Conservation (phyloP, 2,888 invertebrate genomes). For the Aplocera efformata region DNA sequence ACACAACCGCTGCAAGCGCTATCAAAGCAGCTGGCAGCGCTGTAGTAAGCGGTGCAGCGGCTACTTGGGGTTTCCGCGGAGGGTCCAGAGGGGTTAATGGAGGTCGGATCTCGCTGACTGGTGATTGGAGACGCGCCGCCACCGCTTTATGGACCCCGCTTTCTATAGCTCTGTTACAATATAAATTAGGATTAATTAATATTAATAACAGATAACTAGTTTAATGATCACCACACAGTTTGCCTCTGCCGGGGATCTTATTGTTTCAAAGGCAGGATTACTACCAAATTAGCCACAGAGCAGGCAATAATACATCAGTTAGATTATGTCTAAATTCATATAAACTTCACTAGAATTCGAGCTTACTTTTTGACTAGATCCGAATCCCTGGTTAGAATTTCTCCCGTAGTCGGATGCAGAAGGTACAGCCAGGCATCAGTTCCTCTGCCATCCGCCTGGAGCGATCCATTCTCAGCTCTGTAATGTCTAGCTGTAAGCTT, state of each 20-base stretch:
- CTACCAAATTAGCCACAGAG: no score
- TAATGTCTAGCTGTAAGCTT: slow-evolving; percentile 89
- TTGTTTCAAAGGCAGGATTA: no score
- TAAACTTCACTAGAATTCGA: no score
- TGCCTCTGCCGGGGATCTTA: no score
- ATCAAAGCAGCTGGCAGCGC: slow-evolving; percentile 94
- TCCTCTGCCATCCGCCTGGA: slow-evolving; percentile 86
- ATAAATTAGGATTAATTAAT: neutral
- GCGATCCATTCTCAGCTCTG: slow-evolving; percentile 86
- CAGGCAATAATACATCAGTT: no score
- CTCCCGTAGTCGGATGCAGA: slow-evolving; percentile 88
- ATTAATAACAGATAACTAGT: no score
- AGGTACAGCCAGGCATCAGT: slow-evolving; percentile 95
- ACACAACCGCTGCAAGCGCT: slow-evolving; percentile 92
- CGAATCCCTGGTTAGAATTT: slow-evolving; percentile 86
- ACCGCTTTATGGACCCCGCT: slow-evolving; percentile 47
- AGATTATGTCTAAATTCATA: no score
- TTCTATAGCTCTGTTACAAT: slow-evolving; percentile 45
- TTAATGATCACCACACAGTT: no score
- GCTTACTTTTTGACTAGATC: slow-evolving; percentile 84
- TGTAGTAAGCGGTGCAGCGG: slow-evolving; percentile 73
- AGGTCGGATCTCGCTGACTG: slow-evolving; percentile 84
- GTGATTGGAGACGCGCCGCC: slow-evolving; percentile 48
- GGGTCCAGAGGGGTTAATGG: slow-evolving; percentile 40
- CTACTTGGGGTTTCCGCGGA: slow-evolving; percentile 47